Evolutionary conservation across 2,888 invertebrate genomes (phyloP).

Genomic region (Panorpa germanica): DNA sequence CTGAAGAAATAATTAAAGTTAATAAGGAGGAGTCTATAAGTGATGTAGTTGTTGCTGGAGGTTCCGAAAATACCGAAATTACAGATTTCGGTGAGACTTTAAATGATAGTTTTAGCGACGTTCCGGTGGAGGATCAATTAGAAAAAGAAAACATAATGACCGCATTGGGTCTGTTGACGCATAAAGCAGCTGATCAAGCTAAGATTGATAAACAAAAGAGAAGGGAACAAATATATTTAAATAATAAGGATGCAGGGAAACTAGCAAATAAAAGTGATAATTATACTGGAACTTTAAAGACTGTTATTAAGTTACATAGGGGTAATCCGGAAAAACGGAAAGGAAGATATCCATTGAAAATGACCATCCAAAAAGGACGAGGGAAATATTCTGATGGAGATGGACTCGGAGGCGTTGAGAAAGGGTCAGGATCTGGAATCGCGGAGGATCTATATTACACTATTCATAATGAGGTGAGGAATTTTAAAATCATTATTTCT

Average conservation of each 20-base stretch:
- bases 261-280: constrained; percentile 19
- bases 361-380: constrained; percentile 57
- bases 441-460: constrained; percentile 38
- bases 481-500: constrained; percentile 4
- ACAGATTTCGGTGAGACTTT: constrained; percentile 5
- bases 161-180: constrained; percentile 53
- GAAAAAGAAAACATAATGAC: constrained; percentile 48
- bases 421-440: constrained; percentile 16
- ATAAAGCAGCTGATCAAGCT: constrained; percentile 52
- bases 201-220: constrained; percentile 35
- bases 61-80: constrained; percentile 2
- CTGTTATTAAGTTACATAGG: constrained; percentile 61
- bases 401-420: constrained; percentile 19
- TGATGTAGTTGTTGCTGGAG: not conserved
- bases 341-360: constrained; percentile 50
- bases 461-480: constrained; percentile 45
- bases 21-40: constrained; percentile 7
- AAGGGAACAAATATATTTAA: constrained; percentile 20
- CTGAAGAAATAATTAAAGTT: not conserved
- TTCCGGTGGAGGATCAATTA: not conserved
- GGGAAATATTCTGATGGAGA: constrained; percentile 31
- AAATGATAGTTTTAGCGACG: constrained; percentile 2
- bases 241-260: constrained; percentile 8
- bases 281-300: constrained; percentile 67
- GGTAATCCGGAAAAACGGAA: constrained; percentile 31